These are phyloP conservation scores for Cettia cetti DNA, from an alignment of 2,113 vertebrate genomes.

Conservation along the genomic window DNA sequence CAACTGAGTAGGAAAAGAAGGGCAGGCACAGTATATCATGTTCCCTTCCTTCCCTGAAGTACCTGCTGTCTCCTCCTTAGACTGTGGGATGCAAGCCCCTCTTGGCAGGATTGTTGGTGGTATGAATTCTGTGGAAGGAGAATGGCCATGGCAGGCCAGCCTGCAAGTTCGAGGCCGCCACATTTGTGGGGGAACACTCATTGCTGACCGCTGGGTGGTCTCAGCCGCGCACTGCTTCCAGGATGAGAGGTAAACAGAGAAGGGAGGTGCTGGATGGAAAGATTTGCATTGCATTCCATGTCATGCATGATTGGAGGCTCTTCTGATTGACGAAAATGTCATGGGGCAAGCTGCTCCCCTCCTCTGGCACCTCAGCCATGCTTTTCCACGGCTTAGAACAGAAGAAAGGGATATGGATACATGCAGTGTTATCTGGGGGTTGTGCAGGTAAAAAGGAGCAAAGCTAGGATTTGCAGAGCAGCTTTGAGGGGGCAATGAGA, in stretches of 20 bases:
- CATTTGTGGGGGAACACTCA: conserved; percentile 86
- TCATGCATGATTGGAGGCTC: neutral
- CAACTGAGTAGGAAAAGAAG: neutral
- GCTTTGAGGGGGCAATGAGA: neutral
- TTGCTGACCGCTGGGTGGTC: conserved; percentile 89
- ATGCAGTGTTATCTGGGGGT: neutral
- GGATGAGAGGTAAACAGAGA: conserved; percentile 77
- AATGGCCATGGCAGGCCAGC: conserved; percentile 96
- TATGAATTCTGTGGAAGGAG: conserved; percentile 79
- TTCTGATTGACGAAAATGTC: neutral
- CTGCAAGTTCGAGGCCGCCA: conserved; percentile 85
- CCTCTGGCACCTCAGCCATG: neutral
- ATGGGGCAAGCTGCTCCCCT: neutral
- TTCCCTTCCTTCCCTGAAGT: neutral
- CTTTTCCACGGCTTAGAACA: neutral
- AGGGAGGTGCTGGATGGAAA: neutral
- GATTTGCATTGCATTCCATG: neutral
- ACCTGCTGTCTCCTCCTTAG: conserved; percentile 53
- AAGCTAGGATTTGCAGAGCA: neutral
- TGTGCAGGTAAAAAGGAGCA: neutral
- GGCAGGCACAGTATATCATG: neutral
- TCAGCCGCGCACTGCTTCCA: conserved; percentile 93
- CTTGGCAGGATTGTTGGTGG: conserved; percentile 85
- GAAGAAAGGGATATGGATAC: neutral
- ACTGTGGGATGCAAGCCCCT: conserved; percentile 84